phyloP scores from a whole-genome alignment of 2,113 vertebrate species.

The Crotalus tigris region DNA sequence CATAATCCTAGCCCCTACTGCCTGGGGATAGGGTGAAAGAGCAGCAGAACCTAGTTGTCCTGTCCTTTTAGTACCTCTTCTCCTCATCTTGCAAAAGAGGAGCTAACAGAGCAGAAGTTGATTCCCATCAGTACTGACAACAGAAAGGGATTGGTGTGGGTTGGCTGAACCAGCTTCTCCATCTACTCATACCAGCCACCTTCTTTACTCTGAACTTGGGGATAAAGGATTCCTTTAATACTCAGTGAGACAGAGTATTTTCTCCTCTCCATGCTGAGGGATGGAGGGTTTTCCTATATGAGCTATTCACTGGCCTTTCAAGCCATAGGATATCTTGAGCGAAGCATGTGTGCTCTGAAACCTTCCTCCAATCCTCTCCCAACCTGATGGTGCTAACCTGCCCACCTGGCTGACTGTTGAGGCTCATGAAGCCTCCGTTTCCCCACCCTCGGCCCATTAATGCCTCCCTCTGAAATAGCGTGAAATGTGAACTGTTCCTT shows the following conservation, averaged over 20 bases:
- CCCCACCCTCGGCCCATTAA: not conserved
- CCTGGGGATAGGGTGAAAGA: not conserved
- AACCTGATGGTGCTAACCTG: constrained; percentile 4
- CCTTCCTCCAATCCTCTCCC: not conserved
- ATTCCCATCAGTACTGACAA: not conserved
- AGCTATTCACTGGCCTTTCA: not conserved
- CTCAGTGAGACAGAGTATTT: not conserved
- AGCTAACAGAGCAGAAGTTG: not conserved
- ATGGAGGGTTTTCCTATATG: not conserved
- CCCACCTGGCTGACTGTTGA: not conserved
- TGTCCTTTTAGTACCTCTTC: not conserved
- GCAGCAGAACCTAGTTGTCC: not conserved
- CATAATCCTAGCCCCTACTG: not conserved
- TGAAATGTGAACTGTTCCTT: constrained; percentile 26
- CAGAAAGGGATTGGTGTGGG: too few species aligned
- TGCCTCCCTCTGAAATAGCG: constrained; percentile 3
- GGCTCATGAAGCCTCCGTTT: not conserved
- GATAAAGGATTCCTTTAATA: not conserved
- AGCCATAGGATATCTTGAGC: not conserved
- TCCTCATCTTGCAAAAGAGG: not conserved
- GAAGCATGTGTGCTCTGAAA: not conserved
- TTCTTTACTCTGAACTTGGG: not conserved
- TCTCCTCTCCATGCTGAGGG: not conserved
- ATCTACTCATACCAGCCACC: not conserved
- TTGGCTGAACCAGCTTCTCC: not conserved